Conservation (phyloP, 2,888 invertebrate species). For the Philopedon plagiatum region DNA sequence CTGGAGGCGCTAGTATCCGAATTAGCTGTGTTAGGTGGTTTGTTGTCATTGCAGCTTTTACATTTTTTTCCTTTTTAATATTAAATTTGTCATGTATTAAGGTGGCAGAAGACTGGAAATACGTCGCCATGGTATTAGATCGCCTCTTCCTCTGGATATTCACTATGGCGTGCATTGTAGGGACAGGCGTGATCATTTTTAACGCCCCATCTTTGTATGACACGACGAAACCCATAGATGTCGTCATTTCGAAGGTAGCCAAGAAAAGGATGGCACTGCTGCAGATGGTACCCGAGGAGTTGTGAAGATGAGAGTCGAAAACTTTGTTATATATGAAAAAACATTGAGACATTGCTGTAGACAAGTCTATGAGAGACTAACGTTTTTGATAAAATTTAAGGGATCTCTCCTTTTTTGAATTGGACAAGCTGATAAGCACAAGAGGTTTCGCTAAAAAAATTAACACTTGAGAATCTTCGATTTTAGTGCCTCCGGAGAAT, state of each 20-base stretch:
- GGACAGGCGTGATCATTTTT: constrained; percentile 89
- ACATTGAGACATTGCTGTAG: neutral
- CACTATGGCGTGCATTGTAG: constrained; percentile 92
- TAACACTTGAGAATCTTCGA: too few relatives aligned
- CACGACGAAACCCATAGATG: constrained; percentile 90
- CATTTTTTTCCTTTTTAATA: too few relatives aligned
- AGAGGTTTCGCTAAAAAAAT: too few relatives aligned
- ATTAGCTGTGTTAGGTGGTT: too few relatives aligned
- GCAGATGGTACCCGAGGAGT: constrained; percentile 83
- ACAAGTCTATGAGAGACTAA: neutral
- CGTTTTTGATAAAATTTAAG: neutral
- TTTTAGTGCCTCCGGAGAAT: too few relatives aligned
- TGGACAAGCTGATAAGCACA: too few relatives aligned
- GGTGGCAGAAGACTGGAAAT: constrained; percentile 99
- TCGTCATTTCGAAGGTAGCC: constrained; percentile 91
- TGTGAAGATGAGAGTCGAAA: constrained; percentile 57
- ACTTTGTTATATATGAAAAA: neutral
- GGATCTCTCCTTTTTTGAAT: neutral
- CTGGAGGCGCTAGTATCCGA: too few relatives aligned
- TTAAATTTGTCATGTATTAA: constrained; percentile 62
- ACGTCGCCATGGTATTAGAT: constrained; percentile 96
- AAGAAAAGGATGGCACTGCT: constrained; percentile 91
- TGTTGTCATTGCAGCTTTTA: too few relatives aligned
- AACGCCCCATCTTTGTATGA: constrained; percentile 95
- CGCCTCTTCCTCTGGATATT: constrained; percentile 96